These are phyloP conservation scores for Amphiprion clarkii DNA, from an alignment of 2,797 vertebrate species.

Conservation along the genomic window DNA sequence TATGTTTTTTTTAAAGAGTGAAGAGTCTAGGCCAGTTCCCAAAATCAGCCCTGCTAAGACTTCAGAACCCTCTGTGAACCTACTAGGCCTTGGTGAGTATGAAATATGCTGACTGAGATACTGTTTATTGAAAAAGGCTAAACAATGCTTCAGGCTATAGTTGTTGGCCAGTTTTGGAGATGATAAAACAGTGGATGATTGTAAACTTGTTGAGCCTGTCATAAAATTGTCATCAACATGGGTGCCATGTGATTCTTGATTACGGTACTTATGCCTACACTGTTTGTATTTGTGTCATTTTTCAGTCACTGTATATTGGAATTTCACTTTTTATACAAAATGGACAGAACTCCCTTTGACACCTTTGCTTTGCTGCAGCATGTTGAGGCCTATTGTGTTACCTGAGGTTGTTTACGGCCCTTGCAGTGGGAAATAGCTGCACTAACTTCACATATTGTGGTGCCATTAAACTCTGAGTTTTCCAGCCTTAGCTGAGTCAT, in stretches of 20 bases:
- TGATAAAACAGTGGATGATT: neutral
- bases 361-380: neutral
- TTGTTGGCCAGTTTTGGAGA: constrained; percentile 1
- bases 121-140: neutral
- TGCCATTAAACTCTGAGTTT: neutral
- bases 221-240: neutral
- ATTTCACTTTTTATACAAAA: neutral
- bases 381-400: neutral
- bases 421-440: neutral
- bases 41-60: constrained; percentile 91
- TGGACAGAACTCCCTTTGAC: neutral
- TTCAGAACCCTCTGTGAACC: constrained; percentile 91
- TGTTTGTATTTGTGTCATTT: neutral
- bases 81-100: constrained; percentile 94
- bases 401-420: neutral
- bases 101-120: neutral
- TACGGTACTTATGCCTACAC: neutral
- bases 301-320: neutral
- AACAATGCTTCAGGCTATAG: neutral
- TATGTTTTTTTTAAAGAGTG: constrained; percentile 71
- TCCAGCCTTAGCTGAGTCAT: neutral
- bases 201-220: neutral
- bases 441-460: neutral
- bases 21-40: constrained; percentile 88
- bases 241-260: neutral